Conservation (phyloP, 2,888 invertebrate genomes). For the Perizoma affinitatum region DNA sequence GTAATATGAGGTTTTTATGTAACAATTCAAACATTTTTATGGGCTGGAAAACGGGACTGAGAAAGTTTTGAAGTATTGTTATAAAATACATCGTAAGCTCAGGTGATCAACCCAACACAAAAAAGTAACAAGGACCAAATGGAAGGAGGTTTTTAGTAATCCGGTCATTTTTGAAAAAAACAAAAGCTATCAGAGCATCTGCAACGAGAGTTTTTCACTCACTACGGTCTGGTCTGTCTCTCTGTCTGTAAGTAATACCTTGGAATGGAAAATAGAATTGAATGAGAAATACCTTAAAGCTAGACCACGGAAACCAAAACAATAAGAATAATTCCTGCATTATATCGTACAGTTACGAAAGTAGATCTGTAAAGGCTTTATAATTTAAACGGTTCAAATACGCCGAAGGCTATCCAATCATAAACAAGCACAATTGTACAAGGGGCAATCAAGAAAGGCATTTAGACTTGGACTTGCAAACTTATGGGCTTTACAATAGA, state of each 20-base stretch:
- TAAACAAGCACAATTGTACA: constrained; percentile 19
- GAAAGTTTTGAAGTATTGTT: constrained; percentile 1
- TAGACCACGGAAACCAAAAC: constrained; percentile 2
- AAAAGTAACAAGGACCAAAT: background rate
- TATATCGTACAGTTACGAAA: constrained; percentile 7
- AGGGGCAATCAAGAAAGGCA: constrained; percentile 23
- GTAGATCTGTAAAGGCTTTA: constrained; percentile 2
- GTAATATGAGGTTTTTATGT: background rate
- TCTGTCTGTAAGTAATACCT: too few relatives aligned
- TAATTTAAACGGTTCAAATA: constrained; percentile 21
- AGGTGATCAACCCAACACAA: background rate
- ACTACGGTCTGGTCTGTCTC: too few relatives aligned
- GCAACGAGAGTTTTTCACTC: too few relatives aligned
- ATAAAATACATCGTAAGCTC: background rate
- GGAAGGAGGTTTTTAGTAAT: background rate
- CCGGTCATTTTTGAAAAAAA: too few relatives aligned
- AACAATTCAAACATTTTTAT: constrained; percentile 1
- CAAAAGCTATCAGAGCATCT: too few relatives aligned
- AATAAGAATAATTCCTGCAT: constrained; percentile 10
- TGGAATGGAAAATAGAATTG: too few relatives aligned
- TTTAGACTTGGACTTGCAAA: constrained; percentile 12
- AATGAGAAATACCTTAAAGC: too few relatives aligned
- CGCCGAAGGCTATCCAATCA: constrained; percentile 29
- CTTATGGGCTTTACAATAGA: constrained; percentile 5
- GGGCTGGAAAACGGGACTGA: constrained; percentile 4